Evolutionary conservation across 2,888 invertebrate genomes (phyloP).

Genomic region (Trichogramma evanescens): DNA sequence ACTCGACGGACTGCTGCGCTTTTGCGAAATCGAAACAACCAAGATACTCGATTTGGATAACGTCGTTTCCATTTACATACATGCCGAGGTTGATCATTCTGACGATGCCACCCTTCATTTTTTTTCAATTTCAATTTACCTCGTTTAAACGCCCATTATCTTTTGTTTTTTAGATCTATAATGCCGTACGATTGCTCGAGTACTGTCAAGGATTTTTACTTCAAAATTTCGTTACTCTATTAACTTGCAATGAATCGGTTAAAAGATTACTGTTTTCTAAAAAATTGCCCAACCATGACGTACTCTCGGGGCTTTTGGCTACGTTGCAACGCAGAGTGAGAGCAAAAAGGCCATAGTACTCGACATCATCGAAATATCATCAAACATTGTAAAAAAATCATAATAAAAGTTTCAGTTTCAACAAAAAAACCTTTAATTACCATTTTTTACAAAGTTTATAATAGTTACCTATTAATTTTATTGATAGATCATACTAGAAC

Average conservation of each 20-base stretch:
- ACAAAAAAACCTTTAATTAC: no score
- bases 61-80: constrained; percentile 86
- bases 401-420: no score
- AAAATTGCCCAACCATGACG: constrained; percentile 83
- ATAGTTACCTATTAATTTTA: no score
- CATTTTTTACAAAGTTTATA: no score
- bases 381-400: no score
- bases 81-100: constrained; percentile 65
- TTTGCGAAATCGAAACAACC: constrained; percentile 80
- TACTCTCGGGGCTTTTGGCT: constrained; percentile 70
- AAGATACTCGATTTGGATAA: constrained; percentile 79
- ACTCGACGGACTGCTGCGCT: constrained; percentile 73
- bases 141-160: background rate
- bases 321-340: constrained; percentile 79
- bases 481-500: no score
- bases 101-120: background rate
- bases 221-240: constrained; percentile 89
- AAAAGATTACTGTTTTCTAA: constrained; percentile 82
- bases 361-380: constrained; percentile 13
- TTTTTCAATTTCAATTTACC: background rate
- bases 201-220: constrained; percentile 85
- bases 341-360: constrained; percentile 49
- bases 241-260: constrained; percentile 85
- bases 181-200: constrained; percentile 76
- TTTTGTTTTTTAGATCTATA: constrained; percentile 62